Evolutionary conservation across 1,140 invertebrate genomes (phyloP).

Genomic region (Cheumatopsyche charites): DNA sequence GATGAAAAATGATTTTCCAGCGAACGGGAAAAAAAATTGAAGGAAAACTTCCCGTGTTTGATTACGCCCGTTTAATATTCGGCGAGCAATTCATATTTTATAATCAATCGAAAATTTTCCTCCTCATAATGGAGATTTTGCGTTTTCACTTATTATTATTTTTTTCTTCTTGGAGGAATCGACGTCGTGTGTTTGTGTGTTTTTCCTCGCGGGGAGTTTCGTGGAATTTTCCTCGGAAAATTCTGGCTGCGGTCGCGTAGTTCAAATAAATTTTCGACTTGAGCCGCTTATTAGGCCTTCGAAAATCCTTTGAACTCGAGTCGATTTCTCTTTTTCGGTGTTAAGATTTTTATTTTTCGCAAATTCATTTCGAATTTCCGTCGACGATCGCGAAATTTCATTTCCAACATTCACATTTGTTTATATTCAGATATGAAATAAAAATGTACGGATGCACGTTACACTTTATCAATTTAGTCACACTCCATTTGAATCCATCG

Average conservation of each 20-base stretch:
- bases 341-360: no score
- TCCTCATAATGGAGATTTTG: neutral
- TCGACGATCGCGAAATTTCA: no score
- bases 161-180: neutral
- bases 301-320: conserved; percentile 28
- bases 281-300: conserved; percentile 42
- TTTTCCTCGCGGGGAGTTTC: neutral
- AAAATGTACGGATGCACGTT: no score
- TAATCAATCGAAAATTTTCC: conserved; percentile 7
- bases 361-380: no score
- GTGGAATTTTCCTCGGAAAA: conserved; percentile 8
- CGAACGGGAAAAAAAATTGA: neutral
- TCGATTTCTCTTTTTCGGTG: neutral
- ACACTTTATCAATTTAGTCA: no score
- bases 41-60: neutral
- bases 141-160: neutral
- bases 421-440: no score
- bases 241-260: conserved; percentile 28
- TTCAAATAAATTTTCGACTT: conserved; percentile 43
- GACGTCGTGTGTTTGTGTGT: neutral
- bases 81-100: conserved; percentile 6
- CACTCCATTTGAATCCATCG: no score
- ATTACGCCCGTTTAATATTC: conserved; percentile 21
- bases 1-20: conserved; percentile 10
- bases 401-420: no score